Percentiles rank a stretch among this genome's conserved stretches.
Evolutionary conservation across 2,888 invertebrate genomes (phyloP).

Genomic region (Bombyx huttoni): DNA sequence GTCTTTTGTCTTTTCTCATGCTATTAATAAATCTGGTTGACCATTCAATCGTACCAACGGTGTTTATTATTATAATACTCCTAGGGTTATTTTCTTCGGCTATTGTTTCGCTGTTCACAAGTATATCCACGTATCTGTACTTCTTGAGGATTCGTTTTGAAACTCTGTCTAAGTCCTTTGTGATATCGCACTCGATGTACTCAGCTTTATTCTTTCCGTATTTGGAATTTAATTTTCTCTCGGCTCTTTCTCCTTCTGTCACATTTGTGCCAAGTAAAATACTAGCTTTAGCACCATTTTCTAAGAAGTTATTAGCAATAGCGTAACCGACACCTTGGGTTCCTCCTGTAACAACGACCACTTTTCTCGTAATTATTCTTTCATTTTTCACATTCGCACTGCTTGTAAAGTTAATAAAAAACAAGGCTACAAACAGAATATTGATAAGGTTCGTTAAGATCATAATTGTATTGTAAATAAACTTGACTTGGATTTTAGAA

Average conservation of each 20-base stretch:
- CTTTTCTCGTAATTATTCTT: constrained; percentile 23
- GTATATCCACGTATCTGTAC: constrained; percentile 33
- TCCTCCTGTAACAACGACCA: constrained; percentile 55
- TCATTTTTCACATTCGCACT: not conserved
- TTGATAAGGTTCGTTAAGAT: no score
- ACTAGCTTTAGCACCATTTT: constrained; percentile 30
- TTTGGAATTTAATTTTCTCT: constrained; percentile 34
- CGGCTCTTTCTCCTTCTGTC: constrained; percentile 27
- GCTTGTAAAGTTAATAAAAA: not conserved
- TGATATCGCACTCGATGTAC: constrained; percentile 59
- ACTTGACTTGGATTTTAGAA: no score
- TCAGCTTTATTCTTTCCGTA: constrained; percentile 42
- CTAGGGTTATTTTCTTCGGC: constrained; percentile 7
- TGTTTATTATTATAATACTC: constrained; percentile 23
- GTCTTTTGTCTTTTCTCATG: constrained; percentile 53
- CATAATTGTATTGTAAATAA: no score
- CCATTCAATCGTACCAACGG: constrained; percentile 19
- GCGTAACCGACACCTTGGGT: constrained; percentile 63
- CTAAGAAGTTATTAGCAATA: constrained; percentile 47
- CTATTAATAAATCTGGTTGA: constrained; percentile 56
- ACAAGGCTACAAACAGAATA: no score
- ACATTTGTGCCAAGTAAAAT: constrained; percentile 22
- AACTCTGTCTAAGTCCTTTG: constrained; percentile 30
- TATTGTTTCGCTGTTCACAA: constrained; percentile 45
- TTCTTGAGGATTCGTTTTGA: constrained; percentile 20